Evolutionary conservation across 2,888 invertebrate species (phyloP), one percentile per base, ranked within the genome.

Genomic region (Aphidius colemani): DNA sequence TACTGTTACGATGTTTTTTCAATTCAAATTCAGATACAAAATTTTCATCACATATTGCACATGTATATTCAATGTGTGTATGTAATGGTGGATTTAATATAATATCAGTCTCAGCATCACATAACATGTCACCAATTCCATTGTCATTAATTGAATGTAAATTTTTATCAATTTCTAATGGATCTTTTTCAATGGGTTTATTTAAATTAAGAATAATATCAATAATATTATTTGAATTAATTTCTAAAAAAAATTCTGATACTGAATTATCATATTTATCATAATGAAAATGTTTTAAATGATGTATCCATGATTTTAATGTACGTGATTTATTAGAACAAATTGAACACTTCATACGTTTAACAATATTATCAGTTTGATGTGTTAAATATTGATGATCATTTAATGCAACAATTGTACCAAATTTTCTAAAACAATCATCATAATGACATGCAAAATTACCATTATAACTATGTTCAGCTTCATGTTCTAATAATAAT

Each of bases 221-320:
- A 44, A 44, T 45, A 10, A 55, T 13, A 9, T 43, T 44, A 10
- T 30, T 30, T 3, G 30, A 55, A 8, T 64, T 60, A 5, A 43
- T 59, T 49, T 68, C 68, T 9, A 68, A 41, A 53, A 56, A 68
- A 51, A 66, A 63, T 41, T 68, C 68, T 1, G 66, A 59, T 7
- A 64, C 59, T 51, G 57, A n/a, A 58, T 58, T 30, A 18, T 30
- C 10, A 39, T 39, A 9, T 11, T 57, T 49, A 7, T 49, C 43
- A 7, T 6, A 61, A 53, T 74, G 75, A 11, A 68, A 67, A 11
- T 75, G 75, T 60, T 70, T 71, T 0, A 69, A 63, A 18, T 75
- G 75, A 6, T 69, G 70, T 11, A 65, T 41, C 59, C 72, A 65
- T 7, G 65, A 56, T n/a, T 10, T 48, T 6, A 7, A 44, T 0